A percentile compares a stretch with the other conserved stretches of the same genome.
phyloP scores from a whole-genome alignment of 2,797 vertebrate species.

The Acanthurus lineatus region DNA sequence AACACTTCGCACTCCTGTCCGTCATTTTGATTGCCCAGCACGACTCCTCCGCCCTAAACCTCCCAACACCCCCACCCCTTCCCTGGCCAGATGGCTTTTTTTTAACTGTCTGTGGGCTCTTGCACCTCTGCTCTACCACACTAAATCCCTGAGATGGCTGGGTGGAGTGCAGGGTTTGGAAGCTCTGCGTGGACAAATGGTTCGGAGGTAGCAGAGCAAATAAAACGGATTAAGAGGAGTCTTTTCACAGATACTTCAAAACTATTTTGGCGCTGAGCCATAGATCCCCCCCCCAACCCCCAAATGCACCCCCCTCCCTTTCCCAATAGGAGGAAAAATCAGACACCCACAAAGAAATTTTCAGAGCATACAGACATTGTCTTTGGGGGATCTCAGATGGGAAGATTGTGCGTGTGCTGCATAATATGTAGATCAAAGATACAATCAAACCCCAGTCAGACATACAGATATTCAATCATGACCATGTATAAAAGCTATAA shows the following conservation, averaged over 20 bases:
- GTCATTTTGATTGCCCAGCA: slow-evolving; percentile 98
- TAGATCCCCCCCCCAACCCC: slow-evolving; percentile 47
- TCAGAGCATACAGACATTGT: slow-evolving; percentile 58
- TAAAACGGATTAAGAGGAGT: slow-evolving; percentile 95
- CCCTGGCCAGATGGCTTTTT: slow-evolving; percentile 93
- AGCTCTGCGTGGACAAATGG: slow-evolving; percentile 94
- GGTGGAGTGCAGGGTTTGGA: slow-evolving; percentile 72
- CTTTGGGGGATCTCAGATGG: slow-evolving; percentile 39
- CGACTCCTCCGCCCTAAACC: slow-evolving; percentile 87
- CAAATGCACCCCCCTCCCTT: slow-evolving; percentile 20
- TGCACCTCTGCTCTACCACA: slow-evolving; percentile 97
- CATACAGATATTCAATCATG: not conserved
- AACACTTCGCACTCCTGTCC: slow-evolving; percentile 96
- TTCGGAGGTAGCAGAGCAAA: slow-evolving; percentile 95
- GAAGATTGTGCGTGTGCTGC: slow-evolving; percentile 23
- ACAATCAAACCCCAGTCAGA: slow-evolving; percentile 3
- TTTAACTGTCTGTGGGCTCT: slow-evolving; percentile 94
- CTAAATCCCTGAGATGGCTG: slow-evolving; percentile 89
- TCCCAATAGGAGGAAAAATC: slow-evolving; percentile 64
- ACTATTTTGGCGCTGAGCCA: slow-evolving; percentile 82
- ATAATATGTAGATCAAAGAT: slow-evolving; percentile 20
- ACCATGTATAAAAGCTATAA: slow-evolving; percentile 6
- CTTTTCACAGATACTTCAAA: slow-evolving; percentile 89
- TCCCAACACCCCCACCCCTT: slow-evolving; percentile 64
- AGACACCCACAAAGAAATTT: slow-evolving; percentile 72